Evolutionary conservation across 2,113 vertebrate genomes (phyloP), one percentile per base, ranked within the genome.

Genomic region (Emydocephalus ijimae): DNA sequence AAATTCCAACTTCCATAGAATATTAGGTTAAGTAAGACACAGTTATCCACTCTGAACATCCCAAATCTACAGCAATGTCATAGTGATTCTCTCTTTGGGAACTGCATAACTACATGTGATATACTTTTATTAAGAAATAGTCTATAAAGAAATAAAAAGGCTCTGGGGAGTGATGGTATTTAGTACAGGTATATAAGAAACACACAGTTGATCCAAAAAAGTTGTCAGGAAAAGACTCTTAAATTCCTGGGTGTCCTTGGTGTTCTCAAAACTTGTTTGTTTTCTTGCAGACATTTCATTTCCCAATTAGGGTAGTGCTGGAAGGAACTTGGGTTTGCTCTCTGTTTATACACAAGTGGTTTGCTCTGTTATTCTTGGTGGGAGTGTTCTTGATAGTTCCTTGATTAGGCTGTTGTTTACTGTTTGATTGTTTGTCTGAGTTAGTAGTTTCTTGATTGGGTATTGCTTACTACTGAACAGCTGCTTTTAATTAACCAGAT

Each of bases 31-130:
- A 81, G 74, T 34, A 81, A 74, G 69, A 39, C n/a, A 69, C 29
- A 74, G n/a, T 18, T 74, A 94, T 93, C 88, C 95, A 95, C 96
- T 95, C 94, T 95, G 92, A 93, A 93, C 94, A 55, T 81, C 7
- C 0, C 1, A 15, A 92, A 92, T 95, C 93, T 95, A 97, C 52
- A 92, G 52, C 94, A 93, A 52, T 96, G 95, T 93, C 43, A 93
- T 89, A 94, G 94, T 96, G 92, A 94, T 95, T 92, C 74, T 92
- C 34, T 93, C 93, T 91, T 94, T 94, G 92, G 93, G 93, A 97
- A 96, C 90, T 93, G 64, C 94, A 96, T 54, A 95, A 95, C 90
- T 21, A 54, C 91, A 96, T 94, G 34, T 96, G 94, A 95, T 94
- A 94, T 93, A 89, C 43, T 91, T 45, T 93, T 92, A 91, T 93